Evolutionary conservation across 2,797 vertebrate genomes (phyloP).

Genomic region (Glossophaga mutica): DNA sequence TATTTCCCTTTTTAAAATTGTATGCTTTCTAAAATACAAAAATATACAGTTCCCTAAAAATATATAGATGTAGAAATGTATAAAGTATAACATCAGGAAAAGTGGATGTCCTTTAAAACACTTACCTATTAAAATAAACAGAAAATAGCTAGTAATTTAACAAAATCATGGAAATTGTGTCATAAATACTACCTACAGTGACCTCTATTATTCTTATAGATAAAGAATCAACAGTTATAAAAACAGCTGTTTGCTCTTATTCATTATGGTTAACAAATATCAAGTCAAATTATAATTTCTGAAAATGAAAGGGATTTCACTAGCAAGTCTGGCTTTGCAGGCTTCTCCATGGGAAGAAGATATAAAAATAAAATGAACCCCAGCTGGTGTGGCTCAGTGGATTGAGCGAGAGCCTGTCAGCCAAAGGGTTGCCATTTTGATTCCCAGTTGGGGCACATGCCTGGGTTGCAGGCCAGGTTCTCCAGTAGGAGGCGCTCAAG

Average conservation of each 20-base stretch:
- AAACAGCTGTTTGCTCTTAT: background rate
- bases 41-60: background rate
- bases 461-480: too few species aligned
- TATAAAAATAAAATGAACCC: background rate
- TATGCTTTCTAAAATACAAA: slow-evolving; percentile 6
- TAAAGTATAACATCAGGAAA: background rate
- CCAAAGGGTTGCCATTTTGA: too few species aligned
- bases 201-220: background rate
- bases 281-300: background rate
- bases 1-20: background rate
- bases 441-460: too few species aligned
- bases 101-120: background rate
- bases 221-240: background rate
- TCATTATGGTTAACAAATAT: background rate
- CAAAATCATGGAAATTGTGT: background rate
- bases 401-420: too few species aligned
- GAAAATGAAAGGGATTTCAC: background rate
- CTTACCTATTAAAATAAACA: background rate
- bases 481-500: too few species aligned
- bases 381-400: too few species aligned
- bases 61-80: background rate
- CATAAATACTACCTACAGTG: background rate
- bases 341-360: background rate
- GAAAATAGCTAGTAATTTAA: background rate
- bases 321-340: background rate